Evolutionary conservation across 2,797 vertebrate genomes (phyloP).

Genomic region (Cercopithecus neglectus): DNA sequence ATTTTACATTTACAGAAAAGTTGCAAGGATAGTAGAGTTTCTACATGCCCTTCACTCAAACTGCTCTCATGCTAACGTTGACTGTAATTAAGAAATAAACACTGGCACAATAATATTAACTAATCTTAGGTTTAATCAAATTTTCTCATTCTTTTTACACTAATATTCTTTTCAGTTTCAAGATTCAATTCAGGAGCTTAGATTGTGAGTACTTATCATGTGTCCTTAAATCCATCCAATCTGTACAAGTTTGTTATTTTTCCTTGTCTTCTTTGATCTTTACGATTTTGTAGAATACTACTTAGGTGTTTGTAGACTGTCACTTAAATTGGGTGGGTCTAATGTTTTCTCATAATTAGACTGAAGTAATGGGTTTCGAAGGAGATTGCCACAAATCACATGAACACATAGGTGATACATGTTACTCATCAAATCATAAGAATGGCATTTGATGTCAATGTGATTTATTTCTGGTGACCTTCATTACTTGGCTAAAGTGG

Average conservation of each 20-base stretch:
- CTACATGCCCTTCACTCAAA: not conserved
- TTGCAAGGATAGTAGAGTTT: not conserved
- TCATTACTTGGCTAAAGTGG: not conserved
- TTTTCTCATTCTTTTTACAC: rapidly evolving
- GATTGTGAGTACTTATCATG: not conserved
- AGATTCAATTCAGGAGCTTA: not conserved
- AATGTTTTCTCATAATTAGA: not conserved
- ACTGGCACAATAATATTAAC: not conserved
- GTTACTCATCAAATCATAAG: rapidly evolving
- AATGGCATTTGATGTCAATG: not conserved
- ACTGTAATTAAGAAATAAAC: not conserved
- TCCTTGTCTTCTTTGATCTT: not conserved
- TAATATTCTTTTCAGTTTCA: not conserved
- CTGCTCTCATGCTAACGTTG: not conserved
- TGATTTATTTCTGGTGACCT: not conserved
- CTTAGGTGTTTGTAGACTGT: not conserved
- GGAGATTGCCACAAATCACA: not conserved
- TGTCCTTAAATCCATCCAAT: not conserved
- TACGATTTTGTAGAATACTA: not conserved
- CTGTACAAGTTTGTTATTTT: not conserved
- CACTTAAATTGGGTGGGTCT: not conserved
- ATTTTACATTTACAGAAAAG: not conserved
- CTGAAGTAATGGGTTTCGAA: not conserved
- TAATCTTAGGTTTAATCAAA: not conserved
- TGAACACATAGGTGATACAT: rapidly evolving